phyloP scores from a whole-genome alignment of 2,113 vertebrate genomes.

The Hiodon alosoides region DNA sequence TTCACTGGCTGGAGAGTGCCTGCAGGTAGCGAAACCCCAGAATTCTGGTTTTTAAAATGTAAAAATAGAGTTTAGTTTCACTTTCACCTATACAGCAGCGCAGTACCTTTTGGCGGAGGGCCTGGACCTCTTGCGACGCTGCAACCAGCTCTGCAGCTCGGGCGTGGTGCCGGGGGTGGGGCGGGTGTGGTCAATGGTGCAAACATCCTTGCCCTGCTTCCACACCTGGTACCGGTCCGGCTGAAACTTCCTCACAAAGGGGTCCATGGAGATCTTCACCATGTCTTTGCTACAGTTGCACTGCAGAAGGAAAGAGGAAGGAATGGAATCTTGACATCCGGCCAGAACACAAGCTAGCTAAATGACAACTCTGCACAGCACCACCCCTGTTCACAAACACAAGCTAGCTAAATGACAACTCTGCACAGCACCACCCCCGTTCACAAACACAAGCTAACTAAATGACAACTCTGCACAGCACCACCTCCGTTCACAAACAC shows the following conservation, averaged over 20 bases:
- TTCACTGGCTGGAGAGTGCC: too few species aligned
- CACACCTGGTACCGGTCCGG: constrained; percentile 87
- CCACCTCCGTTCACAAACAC: too few species aligned
- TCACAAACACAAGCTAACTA: neutral
- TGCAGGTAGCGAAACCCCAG: too few species aligned
- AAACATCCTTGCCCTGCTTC: constrained; percentile 88
- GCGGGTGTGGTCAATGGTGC: constrained; percentile 81
- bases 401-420: too few species aligned
- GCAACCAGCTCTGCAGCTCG: constrained; percentile 81
- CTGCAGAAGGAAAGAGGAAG: constrained; percentile 49
- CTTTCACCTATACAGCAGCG: too few species aligned
- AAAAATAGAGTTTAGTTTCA: too few species aligned
- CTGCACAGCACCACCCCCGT: too few species aligned
- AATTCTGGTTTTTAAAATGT: too few species aligned
- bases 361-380: too few species aligned
- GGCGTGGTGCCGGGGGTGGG: constrained; percentile 82
- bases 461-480: neutral
- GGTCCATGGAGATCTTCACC: constrained; percentile 97
- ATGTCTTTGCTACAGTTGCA: constrained; percentile 93
- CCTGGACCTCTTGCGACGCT: constrained; percentile 65
- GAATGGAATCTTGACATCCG: neutral
- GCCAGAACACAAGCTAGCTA: neutral
- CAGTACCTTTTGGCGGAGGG: constrained; percentile 63
- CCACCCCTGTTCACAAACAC: too few species aligned
- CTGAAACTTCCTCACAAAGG: constrained; percentile 93